Evolutionary conservation across 2,113 vertebrate species (phyloP).

Genomic region (Raja brachyura): DNA sequence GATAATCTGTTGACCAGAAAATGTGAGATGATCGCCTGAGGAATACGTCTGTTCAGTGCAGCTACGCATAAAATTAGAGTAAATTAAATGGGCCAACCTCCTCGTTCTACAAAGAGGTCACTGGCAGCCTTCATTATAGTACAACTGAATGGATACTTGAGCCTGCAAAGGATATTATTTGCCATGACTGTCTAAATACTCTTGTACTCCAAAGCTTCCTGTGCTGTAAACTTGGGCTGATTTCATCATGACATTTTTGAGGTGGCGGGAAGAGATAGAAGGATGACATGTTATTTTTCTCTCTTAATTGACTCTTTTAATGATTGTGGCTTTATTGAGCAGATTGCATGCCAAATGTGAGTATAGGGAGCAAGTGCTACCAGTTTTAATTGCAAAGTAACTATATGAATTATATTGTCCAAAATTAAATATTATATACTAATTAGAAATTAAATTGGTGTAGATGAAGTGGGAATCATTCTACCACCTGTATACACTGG

Average conservation of each 20-base stretch:
- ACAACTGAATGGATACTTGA: neutral
- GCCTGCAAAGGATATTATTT: neutral
- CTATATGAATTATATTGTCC: neutral
- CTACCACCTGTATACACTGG: neutral
- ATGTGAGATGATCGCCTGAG: neutral
- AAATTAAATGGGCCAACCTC: neutral
- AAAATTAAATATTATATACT: neutral
- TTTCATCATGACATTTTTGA: neutral
- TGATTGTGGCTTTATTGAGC: neutral
- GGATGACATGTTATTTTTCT: neutral
- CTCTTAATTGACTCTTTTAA: neutral
- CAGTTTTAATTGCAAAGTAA: neutral
- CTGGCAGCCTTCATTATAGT: neutral
- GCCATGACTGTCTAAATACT: neutral
- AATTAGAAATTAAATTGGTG: too few species aligned
- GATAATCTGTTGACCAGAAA: neutral
- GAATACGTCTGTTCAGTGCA: neutral
- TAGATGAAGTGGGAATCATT: neutral
- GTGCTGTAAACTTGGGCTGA: neutral
- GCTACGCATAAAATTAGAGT: neutral
- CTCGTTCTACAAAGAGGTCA: neutral
- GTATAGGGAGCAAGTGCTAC: neutral
- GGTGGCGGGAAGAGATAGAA: neutral
- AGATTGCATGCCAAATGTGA: neutral
- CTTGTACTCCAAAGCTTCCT: neutral